phyloP scores from a whole-genome alignment of 2,797 vertebrate genomes.

The Sorex maritimensis region DNA sequence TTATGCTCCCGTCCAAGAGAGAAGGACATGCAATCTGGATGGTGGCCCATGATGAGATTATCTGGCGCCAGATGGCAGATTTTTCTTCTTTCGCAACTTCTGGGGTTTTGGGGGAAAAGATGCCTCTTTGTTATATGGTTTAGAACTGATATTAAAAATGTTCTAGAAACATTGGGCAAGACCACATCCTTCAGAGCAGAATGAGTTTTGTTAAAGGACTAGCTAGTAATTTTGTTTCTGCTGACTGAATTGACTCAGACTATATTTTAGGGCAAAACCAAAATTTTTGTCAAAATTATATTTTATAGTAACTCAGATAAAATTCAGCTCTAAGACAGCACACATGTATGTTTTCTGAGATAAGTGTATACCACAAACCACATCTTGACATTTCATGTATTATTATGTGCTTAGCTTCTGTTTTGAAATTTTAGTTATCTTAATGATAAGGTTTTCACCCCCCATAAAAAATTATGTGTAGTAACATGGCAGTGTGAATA shows the following conservation, averaged over 20 bases:
- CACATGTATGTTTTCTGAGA: constrained; percentile 77
- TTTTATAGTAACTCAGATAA: constrained; percentile 63
- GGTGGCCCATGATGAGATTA: too few relatives aligned
- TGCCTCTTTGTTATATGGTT: constrained; percentile 1
- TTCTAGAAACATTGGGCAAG: constrained; percentile 4
- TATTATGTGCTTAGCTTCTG: constrained; percentile 45
- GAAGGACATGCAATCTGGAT: too few relatives aligned
- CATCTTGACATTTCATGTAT: constrained; percentile 72
- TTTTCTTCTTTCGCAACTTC: constrained; percentile 4
- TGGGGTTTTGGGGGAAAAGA: constrained; percentile 25
- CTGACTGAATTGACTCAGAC: constrained; percentile 24
- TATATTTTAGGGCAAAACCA: constrained; percentile 63
- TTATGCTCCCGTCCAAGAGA: too few relatives aligned
- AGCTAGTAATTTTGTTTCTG: constrained; percentile 18
- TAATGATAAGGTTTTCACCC: constrained; percentile 42
- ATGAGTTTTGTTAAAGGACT: constrained; percentile 6
- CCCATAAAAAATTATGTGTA: neutral
- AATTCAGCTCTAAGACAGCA: constrained; percentile 66
- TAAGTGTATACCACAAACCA: constrained; percentile 73
- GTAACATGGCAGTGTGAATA: neutral
- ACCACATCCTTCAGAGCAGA: neutral
- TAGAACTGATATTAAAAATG: neutral
- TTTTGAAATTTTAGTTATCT: constrained; percentile 55
- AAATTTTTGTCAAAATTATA: constrained; percentile 61
- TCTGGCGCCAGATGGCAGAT: neutral